A percentile compares a stretch with the other conserved stretches of the same genome.
Evolutionary conservation across 2,797 vertebrate genomes (phyloP).

Genomic region (Stomatorhinus walkeri): DNA sequence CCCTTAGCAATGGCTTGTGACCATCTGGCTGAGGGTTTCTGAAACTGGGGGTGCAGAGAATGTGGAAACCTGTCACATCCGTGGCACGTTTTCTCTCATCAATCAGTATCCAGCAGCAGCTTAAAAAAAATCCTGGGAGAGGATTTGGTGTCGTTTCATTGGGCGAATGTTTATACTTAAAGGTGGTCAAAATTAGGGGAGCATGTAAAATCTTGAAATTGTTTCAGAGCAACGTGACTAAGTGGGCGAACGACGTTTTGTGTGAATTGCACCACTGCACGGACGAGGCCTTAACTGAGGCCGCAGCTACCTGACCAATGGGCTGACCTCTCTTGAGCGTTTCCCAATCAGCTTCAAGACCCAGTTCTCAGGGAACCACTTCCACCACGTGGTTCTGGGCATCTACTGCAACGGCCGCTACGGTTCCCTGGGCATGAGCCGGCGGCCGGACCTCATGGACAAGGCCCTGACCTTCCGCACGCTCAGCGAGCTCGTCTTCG

Average conservation of each 20-base stretch:
- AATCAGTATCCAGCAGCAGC: neutral
- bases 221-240: neutral
- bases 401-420: slow-evolving; percentile 88
- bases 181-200: neutral
- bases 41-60: neutral
- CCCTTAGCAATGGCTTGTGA: neutral
- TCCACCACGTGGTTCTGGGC: slow-evolving; percentile 91
- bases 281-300: slow-evolving; percentile 1
- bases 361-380: slow-evolving; percentile 90
- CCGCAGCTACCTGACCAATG: slow-evolving; percentile 86
- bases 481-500: slow-evolving; percentile 87
- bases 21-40: neutral
- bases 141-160: neutral
- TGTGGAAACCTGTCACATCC: neutral
- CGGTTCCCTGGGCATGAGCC: slow-evolving; percentile 89
- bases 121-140: neutral
- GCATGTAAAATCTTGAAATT: neutral
- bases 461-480: slow-evolving; percentile 83
- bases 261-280: neutral
- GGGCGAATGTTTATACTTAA: neutral
- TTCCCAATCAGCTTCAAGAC: slow-evolving; percentile 99
- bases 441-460: slow-evolving; percentile 89
- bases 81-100: neutral
- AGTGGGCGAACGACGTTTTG: neutral
- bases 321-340: slow-evolving; percentile 81